A percentile compares a stretch with the other conserved stretches of the same genome.
Evolutionary conservation across 2,113 vertebrate species (phyloP).

Genomic region (Carlito syrichta): DNA sequence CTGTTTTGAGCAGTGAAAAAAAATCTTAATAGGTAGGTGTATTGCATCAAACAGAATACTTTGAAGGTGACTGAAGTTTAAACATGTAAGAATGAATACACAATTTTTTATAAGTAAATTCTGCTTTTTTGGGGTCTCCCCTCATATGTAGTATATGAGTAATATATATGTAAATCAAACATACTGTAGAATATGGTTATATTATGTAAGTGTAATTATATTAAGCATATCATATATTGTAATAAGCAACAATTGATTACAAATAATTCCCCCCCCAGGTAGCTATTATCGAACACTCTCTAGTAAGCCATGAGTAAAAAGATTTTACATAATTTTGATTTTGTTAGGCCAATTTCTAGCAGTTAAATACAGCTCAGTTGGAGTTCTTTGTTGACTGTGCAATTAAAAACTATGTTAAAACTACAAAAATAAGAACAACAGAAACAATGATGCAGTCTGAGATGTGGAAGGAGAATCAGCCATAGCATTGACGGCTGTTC

Average conservation of each 20-base stretch:
- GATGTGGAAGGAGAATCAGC: not conserved
- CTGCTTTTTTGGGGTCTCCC: no score
- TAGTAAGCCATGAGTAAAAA: constrained; percentile 5
- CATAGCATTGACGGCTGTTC: not conserved
- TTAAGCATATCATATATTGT: not conserved
- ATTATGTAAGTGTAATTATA: not conserved
- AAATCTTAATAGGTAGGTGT: no score
- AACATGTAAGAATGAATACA: no score
- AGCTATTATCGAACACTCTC: not conserved
- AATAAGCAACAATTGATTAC: not conserved
- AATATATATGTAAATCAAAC: not conserved
- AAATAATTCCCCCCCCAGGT: not conserved
- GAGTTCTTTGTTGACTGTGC: not conserved
- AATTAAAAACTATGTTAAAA: not conserved
- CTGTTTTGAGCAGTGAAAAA: no score
- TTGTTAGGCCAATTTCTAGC: not conserved
- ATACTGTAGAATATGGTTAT: not conserved
- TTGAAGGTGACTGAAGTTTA: no score
- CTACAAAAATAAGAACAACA: not conserved
- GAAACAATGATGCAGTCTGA: not conserved
- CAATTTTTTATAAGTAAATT: no score
- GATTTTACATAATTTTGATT: constrained; percentile 4
- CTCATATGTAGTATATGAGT: not conserved
- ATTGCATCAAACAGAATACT: no score
- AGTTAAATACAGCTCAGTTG: not conserved